phyloP scores from a whole-genome alignment of 2,797 vertebrate genomes.

The Trichosurus vulpecula region DNA sequence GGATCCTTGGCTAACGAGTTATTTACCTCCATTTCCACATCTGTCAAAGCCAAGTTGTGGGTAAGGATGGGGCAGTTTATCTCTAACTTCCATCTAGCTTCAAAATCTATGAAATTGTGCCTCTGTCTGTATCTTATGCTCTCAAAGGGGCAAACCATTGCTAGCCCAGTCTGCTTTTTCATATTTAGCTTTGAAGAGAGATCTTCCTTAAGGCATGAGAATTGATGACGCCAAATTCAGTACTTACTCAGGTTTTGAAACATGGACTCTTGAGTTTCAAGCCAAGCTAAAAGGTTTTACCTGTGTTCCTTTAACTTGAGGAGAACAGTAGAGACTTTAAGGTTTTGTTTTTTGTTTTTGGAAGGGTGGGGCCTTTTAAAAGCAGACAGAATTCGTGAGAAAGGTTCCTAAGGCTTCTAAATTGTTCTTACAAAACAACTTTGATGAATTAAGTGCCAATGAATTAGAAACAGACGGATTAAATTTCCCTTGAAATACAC shows the following conservation, averaged over 20 bases:
- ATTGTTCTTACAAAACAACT: conserved; percentile 63
- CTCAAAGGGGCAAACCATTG: neutral
- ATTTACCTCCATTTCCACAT: neutral
- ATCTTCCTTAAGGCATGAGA: conserved; percentile 29
- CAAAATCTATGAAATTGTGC: neutral
- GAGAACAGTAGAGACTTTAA: neutral
- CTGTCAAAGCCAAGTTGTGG: neutral
- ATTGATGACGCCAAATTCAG: conserved; percentile 1
- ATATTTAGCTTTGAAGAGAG: conserved; percentile 30
- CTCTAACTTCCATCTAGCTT: neutral
- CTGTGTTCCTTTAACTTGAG: conserved; percentile 33
- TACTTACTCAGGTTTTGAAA: conserved; percentile 48
- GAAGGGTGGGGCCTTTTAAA: conserved; percentile 42
- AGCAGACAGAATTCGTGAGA: conserved; percentile 38
- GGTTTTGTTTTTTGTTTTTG: conserved; percentile 9
- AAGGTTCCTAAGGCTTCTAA: conserved; percentile 39
- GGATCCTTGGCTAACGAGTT: neutral
- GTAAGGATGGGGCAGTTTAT: neutral
- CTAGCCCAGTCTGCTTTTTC: neutral
- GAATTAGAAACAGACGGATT: conserved; percentile 64
- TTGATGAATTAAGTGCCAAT: conserved; percentile 59
- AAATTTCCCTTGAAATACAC: conserved; percentile 64
- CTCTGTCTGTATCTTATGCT: neutral
- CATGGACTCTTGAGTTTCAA: conserved; percentile 19
- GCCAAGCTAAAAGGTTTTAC: conserved; percentile 25